phyloP scores from a whole-genome alignment of 35 echinoderm and acorn worm genomes.

The Heliocidaris tuberculata region DNA sequence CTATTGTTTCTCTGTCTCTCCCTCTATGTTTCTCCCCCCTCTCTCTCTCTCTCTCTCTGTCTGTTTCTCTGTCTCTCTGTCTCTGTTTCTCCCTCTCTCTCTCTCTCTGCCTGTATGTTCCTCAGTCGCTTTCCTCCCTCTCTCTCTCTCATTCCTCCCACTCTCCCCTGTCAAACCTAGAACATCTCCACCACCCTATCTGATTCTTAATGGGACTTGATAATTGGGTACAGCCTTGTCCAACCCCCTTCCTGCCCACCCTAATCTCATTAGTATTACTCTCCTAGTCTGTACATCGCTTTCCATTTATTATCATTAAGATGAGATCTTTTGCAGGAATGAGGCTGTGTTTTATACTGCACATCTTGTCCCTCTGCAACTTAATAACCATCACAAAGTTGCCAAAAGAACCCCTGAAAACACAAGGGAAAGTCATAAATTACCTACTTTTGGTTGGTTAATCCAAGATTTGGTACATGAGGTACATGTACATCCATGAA shows the following conservation, averaged over 20 bases:
- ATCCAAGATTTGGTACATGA: too few relatives aligned
- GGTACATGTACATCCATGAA: too few relatives aligned
- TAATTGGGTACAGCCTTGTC: slow-evolving; percentile 27
- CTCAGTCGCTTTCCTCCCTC: too few relatives aligned
- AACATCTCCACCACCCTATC: background rate
- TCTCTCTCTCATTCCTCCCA: background rate
- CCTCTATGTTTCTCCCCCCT: background rate
- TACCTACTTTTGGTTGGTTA: too few relatives aligned
- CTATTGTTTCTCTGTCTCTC: too few relatives aligned
- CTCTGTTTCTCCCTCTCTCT: background rate
- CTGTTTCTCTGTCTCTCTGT: background rate
- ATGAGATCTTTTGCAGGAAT: background rate
- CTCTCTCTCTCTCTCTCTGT: background rate
- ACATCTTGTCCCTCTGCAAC: too few relatives aligned
- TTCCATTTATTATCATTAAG: background rate
- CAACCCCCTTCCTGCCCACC: slow-evolving; percentile 34
- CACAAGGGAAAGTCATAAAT: too few relatives aligned
- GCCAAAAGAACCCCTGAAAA: too few relatives aligned
- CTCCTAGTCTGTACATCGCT: background rate
- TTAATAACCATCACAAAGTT: too few relatives aligned
- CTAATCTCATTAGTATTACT: slow-evolving; percentile 21
- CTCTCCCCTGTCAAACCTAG: background rate
- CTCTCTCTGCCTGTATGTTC: background rate
- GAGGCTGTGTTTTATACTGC: background rate
- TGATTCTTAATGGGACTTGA: background rate